A percentile compares a stretch with the other conserved stretches of the same genome.
These are phyloP conservation scores for Metellina segmentata DNA, from an alignment of 2,888 invertebrate species.

Conservation along the genomic window DNA sequence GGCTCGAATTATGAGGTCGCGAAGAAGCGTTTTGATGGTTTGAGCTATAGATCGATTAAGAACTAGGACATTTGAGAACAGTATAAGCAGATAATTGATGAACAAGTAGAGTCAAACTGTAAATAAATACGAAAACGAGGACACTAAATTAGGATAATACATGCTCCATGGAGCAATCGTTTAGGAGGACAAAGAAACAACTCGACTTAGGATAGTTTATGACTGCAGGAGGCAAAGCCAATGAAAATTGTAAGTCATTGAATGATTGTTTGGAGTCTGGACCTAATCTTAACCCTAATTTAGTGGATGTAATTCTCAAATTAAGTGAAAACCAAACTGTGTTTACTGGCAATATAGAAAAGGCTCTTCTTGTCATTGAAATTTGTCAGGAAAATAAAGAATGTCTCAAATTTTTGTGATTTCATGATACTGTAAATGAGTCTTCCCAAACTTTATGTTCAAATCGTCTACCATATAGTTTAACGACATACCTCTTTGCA, in stretches of 20 bases:
- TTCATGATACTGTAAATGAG: background rate
- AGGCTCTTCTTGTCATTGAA: constrained; percentile 4
- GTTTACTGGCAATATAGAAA: background rate
- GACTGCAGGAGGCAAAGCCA: constrained; percentile 2
- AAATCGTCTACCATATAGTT: constrained; percentile 14
- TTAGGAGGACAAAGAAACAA: background rate
- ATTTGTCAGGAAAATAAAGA: constrained; percentile 2
- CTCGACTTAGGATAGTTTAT: background rate
- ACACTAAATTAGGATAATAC: background rate
- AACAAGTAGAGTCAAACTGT: background rate
- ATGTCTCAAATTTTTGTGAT: constrained; percentile 10
- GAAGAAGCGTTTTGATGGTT: background rate
- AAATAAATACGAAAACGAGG: background rate
- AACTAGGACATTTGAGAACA: background rate
- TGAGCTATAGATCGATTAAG: background rate
- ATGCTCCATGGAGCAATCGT: background rate
- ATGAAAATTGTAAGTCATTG: background rate
- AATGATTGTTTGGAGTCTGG: background rate
- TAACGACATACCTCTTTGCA: background rate
- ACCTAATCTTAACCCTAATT: constrained; percentile 1
- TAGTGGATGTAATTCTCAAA: background rate
- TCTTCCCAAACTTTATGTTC: background rate
- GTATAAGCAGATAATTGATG: background rate
- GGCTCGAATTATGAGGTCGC: background rate
- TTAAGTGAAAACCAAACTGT: constrained; percentile 1